Percentiles rank a stretch among this genome's conserved stretches.
Evolutionary conservation across 1,140 invertebrate genomes (phyloP).

Genomic region (Psix sp.): DNA sequence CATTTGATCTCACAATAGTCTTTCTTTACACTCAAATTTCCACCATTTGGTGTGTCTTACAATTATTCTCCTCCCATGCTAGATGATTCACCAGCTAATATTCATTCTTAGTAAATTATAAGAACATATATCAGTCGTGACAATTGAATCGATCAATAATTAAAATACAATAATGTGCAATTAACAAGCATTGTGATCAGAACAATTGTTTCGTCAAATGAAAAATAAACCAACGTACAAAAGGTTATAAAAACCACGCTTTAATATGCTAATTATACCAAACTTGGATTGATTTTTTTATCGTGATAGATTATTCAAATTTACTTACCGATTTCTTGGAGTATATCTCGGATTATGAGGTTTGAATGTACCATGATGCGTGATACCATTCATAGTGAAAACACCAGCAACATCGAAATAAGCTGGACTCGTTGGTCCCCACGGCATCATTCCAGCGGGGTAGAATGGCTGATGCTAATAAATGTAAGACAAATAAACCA

Average conservation of each 20-base stretch:
- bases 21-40: too few species aligned
- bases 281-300: too few species aligned
- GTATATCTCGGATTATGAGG: conserved; percentile 75
- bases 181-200: neutral
- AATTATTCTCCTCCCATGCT: too few species aligned
- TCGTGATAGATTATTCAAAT: neutral
- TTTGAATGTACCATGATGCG: conserved; percentile 82
- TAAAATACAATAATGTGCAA: neutral
- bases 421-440: conserved; percentile 78
- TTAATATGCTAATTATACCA: too few species aligned
- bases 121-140: too few species aligned
- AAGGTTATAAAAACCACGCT: too few species aligned
- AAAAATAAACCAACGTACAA: too few species aligned
- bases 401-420: conserved; percentile 85
- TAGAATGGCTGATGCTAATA: conserved; percentile 79
- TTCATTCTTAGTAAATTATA: too few species aligned
- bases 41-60: too few species aligned
- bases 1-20: neutral
- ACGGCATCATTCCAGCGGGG: conserved; percentile 79
- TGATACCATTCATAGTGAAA: conserved; percentile 85
- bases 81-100: too few species aligned
- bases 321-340: conserved; percentile 70
- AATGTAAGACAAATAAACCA: neutral
- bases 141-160: neutral
- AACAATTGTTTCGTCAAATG: too few species aligned